Evolutionary conservation across 2,888 invertebrate genomes (phyloP).

Genomic region (Thysanoteuthis rhombus): DNA sequence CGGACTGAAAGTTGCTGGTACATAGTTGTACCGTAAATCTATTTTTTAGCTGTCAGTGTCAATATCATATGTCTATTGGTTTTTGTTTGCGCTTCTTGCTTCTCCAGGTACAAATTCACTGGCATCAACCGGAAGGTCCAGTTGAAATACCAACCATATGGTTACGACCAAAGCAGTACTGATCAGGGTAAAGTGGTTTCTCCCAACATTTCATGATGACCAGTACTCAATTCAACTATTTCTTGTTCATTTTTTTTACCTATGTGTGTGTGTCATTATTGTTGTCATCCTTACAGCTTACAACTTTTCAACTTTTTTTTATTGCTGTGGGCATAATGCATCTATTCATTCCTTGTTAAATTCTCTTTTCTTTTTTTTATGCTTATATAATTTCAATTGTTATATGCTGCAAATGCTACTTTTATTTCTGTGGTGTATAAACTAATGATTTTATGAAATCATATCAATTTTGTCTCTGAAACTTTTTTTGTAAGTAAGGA

Average conservation of each 20-base stretch:
- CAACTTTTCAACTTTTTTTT: not conserved
- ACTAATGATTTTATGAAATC: not conserved
- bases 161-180: constrained; percentile 63
- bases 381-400: not conserved
- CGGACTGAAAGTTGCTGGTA: not conserved
- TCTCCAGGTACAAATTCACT: constrained; percentile 93
- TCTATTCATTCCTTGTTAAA: not conserved
- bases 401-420: not conserved
- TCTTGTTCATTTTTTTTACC: not conserved
- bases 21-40: not conserved
- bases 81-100: constrained; percentile 31
- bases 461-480: not conserved
- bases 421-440: not conserved
- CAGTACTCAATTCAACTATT: not conserved
- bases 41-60: not conserved
- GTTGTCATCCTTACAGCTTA: not conserved
- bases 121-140: constrained; percentile 99
- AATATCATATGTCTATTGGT: constrained; percentile 17
- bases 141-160: constrained; percentile 97
- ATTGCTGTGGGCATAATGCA: not conserved
- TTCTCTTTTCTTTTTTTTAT: not conserved
- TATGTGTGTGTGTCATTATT: not conserved
- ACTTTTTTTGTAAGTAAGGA: not conserved
- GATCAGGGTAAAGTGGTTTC: constrained; percentile 21
- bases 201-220: constrained; percentile 12